A percentile compares a stretch with the other conserved stretches of the same genome.
phyloP scores from a whole-genome alignment of 2,797 vertebrate genomes.

The Loriculus beryllinus region DNA sequence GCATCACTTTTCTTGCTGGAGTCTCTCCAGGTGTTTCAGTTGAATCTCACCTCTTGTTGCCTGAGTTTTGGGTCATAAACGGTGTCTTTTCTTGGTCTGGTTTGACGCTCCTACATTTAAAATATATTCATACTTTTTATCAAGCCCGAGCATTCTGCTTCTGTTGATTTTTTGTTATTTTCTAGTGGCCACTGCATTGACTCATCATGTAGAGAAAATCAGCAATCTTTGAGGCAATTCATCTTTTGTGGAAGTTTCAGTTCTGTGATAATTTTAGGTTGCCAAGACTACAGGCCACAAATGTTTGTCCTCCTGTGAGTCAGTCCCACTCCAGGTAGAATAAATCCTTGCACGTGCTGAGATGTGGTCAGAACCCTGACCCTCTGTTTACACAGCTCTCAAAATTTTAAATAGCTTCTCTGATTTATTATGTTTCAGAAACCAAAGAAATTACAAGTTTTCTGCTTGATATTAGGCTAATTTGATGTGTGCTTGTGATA shows the following conservation, averaged over 20 bases:
- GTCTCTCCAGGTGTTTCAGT: background rate
- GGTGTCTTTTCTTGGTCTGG: background rate
- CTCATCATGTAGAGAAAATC: background rate
- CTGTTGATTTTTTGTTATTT: background rate
- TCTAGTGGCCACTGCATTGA: background rate
- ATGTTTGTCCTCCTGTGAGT: background rate
- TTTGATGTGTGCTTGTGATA: background rate
- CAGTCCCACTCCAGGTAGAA: background rate
- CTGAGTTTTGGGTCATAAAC: background rate
- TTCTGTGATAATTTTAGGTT: background rate
- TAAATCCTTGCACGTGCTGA: fast-evolving
- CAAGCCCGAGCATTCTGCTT: background rate
- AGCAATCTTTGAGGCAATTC: background rate
- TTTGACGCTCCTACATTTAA: background rate
- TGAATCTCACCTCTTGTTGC: background rate
- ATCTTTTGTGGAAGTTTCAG: background rate
- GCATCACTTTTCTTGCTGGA: background rate
- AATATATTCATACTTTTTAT: background rate
- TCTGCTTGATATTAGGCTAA: background rate
- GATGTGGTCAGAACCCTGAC: background rate
- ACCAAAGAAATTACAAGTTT: background rate
- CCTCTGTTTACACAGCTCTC: background rate
- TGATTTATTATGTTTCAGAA: background rate
- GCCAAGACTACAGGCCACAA: background rate
- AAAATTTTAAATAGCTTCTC: background rate